A percentile compares a stretch with the other conserved stretches of the same genome.
These are phyloP conservation scores for Apoderus coryli DNA, from an alignment of 2,888 invertebrate species.

Conservation along the genomic window DNA sequence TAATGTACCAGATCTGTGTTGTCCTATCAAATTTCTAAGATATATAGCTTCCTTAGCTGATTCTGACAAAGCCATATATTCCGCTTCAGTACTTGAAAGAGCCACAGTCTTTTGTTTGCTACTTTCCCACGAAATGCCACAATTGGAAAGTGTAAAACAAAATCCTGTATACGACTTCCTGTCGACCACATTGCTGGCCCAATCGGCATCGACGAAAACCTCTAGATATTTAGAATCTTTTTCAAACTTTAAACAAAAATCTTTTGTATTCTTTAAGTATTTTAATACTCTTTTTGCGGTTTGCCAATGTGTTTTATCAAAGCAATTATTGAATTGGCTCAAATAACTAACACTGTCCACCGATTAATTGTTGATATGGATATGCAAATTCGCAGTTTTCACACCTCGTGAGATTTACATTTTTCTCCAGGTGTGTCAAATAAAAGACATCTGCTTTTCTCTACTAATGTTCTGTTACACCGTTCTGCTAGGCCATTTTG, in stretches of 20 bases:
- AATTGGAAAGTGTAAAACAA: slow-evolving; percentile 17
- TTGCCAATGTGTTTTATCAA: slow-evolving; percentile 14
- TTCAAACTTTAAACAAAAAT: slow-evolving; percentile 9
- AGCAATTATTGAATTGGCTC: slow-evolving; percentile 17
- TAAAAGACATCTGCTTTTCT: slow-evolving; percentile 17
- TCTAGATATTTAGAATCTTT: slow-evolving; percentile 9
- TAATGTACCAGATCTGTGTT: slow-evolving; percentile 4
- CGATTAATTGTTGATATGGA: too few relatives aligned
- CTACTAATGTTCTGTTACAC: slow-evolving; percentile 19
- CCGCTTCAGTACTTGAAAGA: slow-evolving; percentile 16
- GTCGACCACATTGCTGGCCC: slow-evolving; percentile 13
- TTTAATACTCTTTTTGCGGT: slow-evolving; percentile 13
- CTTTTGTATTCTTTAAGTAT: slow-evolving; percentile 11
- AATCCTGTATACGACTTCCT: slow-evolving; percentile 28
- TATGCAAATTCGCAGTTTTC: too few relatives aligned
- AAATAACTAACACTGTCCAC: slow-evolving; percentile 14
- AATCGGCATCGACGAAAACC: slow-evolving; percentile 19
- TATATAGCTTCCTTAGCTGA: slow-evolving; percentile 18
- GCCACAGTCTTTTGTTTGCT: slow-evolving; percentile 21
- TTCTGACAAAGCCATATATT: slow-evolving; percentile 20
- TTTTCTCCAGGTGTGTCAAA: too few relatives aligned
- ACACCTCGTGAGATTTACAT: too few relatives aligned
- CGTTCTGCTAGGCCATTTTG: slow-evolving; percentile 21
- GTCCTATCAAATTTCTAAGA: slow-evolving; percentile 12
- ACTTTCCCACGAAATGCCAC: slow-evolving; percentile 19